Conservation (phyloP, 2,888 invertebrate species). For the Octonoba sinensis region DNA sequence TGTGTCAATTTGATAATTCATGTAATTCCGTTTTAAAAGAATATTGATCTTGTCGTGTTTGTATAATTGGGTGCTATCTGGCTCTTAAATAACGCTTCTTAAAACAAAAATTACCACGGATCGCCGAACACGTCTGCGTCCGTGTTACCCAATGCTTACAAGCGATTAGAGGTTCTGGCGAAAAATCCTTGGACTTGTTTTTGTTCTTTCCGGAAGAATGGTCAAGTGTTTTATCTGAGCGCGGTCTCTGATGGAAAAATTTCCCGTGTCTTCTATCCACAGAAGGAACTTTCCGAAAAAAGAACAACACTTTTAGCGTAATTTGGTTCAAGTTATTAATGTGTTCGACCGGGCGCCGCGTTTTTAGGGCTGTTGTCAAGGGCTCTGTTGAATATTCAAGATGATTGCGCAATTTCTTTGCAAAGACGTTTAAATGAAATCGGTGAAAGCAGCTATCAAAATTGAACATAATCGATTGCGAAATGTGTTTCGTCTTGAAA, state of each 20-base stretch:
- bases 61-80: too few relatives aligned
- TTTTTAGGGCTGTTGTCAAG: too few relatives aligned
- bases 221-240: slow-evolving; percentile 35
- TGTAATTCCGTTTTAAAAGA: too few relatives aligned
- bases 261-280: slow-evolving; percentile 33
- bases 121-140: slow-evolving; percentile 5
- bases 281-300: slow-evolving; percentile 20
- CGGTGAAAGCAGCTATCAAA: too few relatives aligned
- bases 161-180: slow-evolving; percentile 25
- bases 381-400: too few relatives aligned
- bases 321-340: slow-evolving; percentile 14
- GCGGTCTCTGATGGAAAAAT: slow-evolving; percentile 1
- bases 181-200: slow-evolving; percentile 54
- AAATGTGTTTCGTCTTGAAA: too few relatives aligned
- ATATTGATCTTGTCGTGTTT: too few relatives aligned
- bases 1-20: too few relatives aligned
- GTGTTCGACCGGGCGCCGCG: slow-evolving; percentile 7
- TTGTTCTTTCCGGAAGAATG: slow-evolving; percentile 51
- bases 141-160: slow-evolving; percentile 12
- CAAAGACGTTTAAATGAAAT: too few relatives aligned
- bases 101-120: neutral
- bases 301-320: neutral
- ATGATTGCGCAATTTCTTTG: too few relatives aligned
- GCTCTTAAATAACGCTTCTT: too few relatives aligned
- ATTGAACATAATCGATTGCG: too few relatives aligned